phyloP scores from a whole-genome alignment of 2,888 invertebrate species.

The Chromoteleia sp. region DNA sequence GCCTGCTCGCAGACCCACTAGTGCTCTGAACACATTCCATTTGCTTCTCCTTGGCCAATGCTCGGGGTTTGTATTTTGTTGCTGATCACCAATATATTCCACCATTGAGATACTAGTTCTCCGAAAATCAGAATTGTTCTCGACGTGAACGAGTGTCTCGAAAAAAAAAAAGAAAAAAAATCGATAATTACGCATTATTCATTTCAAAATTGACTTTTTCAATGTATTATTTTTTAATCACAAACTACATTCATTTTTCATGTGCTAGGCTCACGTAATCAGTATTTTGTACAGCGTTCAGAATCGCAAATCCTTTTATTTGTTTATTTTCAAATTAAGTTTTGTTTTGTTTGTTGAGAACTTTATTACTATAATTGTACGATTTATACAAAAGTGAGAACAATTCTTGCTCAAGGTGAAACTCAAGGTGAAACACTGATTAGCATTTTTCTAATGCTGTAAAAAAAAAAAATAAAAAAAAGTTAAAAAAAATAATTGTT shows the following conservation, averaged over 20 bases:
- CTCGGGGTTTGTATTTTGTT: slow-evolving; percentile 82
- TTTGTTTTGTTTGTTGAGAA: slow-evolving; percentile 39
- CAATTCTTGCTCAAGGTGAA: slow-evolving; percentile 74
- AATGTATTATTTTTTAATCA: slow-evolving; percentile 55
- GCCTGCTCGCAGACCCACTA: slow-evolving; percentile 81
- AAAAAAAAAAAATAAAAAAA: slow-evolving; percentile 38
- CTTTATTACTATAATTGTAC: slow-evolving; percentile 24
- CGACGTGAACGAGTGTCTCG: slow-evolving; percentile 74
- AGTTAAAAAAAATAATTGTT: not conserved
- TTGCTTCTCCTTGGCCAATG: slow-evolving; percentile 81
- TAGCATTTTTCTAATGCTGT: slow-evolving; percentile 69
- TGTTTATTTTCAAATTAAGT: slow-evolving; percentile 27
- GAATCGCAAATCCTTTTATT: slow-evolving; percentile 39
- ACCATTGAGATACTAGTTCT: slow-evolving; percentile 75
- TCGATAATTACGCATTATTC: slow-evolving; percentile 65
- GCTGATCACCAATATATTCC: slow-evolving; percentile 80
- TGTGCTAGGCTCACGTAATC: slow-evolving; percentile 62
- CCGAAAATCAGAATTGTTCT: slow-evolving; percentile 76
- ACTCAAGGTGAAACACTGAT: slow-evolving; percentile 70
- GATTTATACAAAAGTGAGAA: slow-evolving; percentile 70
- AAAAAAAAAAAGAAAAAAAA: too few species aligned
- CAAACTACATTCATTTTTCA: slow-evolving; percentile 68
- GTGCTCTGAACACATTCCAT: slow-evolving; percentile 81
- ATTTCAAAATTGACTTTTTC: slow-evolving; percentile 72
- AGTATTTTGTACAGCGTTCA: slow-evolving; percentile 56